Base-by-base conservation (phyloP, 2,888 invertebrate species). In the Quadroppia sp. region DNA sequence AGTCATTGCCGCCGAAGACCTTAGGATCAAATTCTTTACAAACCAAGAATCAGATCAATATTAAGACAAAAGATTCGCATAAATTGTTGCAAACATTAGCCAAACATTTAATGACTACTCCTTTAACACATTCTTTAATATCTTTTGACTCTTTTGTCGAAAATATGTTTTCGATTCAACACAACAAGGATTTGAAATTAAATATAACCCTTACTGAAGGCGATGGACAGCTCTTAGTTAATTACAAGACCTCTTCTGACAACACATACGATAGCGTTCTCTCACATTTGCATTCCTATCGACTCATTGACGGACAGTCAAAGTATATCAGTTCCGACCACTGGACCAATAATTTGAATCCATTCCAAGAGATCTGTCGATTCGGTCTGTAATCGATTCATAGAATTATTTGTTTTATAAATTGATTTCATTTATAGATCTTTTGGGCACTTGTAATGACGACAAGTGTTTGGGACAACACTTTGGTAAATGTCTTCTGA, bases 401-500 rank as follows among this genome's bases (percentile, higher is more conserved):
- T n/a, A 17, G 30, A n/a, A n/a, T 17, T 9, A 59, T 30, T 4
- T 59, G 23, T 59, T 25, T 25, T 30, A 20, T 59, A 20, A 7
- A 7, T 53, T 28, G 2, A 13, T 36, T 59, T 28, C 1, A 15
- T 30, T 13, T 20, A 36, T 20, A 69, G 78, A 79, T 72, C 59
- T 79, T 30, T 73, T 76, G 17, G 79, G 79, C 36, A 76, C 73
- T 28, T 79, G 79, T 64, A 79, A 78, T 71, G 79, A 78, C 70
- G 76, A 77, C 23, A 56, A 56, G 53, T 77, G 77, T 53, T 45
- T 67, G 36, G 48, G 50, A 25, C 75, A 75, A 53, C 75, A 75
- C 23, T 15, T 73, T 17, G 53, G 56, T 36, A 59, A 81, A 76
- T 80, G 80, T 75, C 74, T 75, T n/a, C 74, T 81, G 77, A 75